A percentile compares a stretch with the other conserved stretches of the same genome.
These are phyloP conservation scores for Beris morrisii DNA, from an alignment of 2,888 invertebrate genomes.

Conservation along the genomic window DNA sequence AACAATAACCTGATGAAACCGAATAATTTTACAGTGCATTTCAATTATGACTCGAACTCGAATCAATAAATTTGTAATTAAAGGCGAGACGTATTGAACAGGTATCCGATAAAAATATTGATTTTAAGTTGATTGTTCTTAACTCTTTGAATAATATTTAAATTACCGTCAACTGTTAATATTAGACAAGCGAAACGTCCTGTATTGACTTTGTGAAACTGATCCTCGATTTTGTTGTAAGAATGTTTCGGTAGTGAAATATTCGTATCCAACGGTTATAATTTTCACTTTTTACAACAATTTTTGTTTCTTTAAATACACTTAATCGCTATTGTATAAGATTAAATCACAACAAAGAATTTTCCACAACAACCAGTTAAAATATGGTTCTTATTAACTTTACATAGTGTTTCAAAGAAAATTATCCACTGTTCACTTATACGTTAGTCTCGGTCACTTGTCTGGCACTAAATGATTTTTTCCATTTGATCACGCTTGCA, in stretches of 20 bases:
- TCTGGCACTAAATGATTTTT: slow-evolving; percentile 34
- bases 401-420: too few species aligned
- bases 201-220: slow-evolving; percentile 55
- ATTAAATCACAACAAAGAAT: background rate
- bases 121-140: background rate
- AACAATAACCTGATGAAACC: too few species aligned
- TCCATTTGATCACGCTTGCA: slow-evolving; percentile 23
- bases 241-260: slow-evolving; percentile 47
- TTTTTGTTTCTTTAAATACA: background rate
- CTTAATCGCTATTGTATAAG: background rate
- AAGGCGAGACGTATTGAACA: too few species aligned
- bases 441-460: slow-evolving; percentile 15
- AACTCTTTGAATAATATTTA: background rate
- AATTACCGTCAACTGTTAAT: slow-evolving; percentile 27
- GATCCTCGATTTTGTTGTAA: slow-evolving; percentile 48
- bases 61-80: background rate
- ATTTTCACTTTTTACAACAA: slow-evolving; percentile 5
- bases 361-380: background rate
- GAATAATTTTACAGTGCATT: background rate
- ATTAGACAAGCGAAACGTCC: slow-evolving; percentile 50
- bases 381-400: background rate
- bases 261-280: slow-evolving; percentile 52
- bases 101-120: too few species aligned
- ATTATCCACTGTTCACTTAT: background rate
- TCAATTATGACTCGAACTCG: background rate